Conservation (phyloP, 2,888 invertebrate genomes). For the Ametastegia equiseti region DNA sequence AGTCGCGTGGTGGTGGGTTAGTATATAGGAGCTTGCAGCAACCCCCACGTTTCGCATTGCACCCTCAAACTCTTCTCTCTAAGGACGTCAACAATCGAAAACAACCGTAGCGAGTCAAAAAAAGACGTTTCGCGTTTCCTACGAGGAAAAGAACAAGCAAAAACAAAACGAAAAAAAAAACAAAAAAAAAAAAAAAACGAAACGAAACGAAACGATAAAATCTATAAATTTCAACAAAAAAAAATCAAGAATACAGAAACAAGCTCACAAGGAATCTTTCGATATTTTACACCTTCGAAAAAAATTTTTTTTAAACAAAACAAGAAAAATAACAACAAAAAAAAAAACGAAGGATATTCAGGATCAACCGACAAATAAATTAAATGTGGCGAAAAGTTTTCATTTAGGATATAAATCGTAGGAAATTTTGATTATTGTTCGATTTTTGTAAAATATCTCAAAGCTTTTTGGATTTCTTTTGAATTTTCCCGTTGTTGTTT, state of each 20-base stretch:
- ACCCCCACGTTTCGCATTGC: slow-evolving; percentile 59
- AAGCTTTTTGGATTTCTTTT: too few relatives aligned
- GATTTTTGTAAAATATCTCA: too few relatives aligned
- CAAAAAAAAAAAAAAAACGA: neutral
- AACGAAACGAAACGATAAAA: neutral
- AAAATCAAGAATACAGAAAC: too few relatives aligned
- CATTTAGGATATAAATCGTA: neutral
- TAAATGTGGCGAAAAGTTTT: neutral
- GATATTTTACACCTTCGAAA: neutral
- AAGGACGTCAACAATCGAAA: slow-evolving; percentile 48
- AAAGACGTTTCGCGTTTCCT: neutral
- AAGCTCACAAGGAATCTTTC: neutral
- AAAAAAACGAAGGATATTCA: too few relatives aligned
- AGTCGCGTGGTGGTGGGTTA: slow-evolving; percentile 44
- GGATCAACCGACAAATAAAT: neutral
- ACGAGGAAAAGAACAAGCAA: neutral
- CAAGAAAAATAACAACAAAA: too few relatives aligned
- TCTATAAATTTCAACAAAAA: neutral
- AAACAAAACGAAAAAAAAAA: neutral
- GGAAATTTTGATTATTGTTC: neutral
- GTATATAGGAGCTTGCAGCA: slow-evolving; percentile 60
- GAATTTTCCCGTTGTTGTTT: too few relatives aligned
- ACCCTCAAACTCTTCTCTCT: slow-evolving; percentile 57
- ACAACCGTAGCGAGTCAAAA: neutral
- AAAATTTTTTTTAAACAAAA: too few relatives aligned